Base-by-base conservation (phyloP, 2,888 invertebrate genomes). In the Eupithecia abbreviata region DNA sequence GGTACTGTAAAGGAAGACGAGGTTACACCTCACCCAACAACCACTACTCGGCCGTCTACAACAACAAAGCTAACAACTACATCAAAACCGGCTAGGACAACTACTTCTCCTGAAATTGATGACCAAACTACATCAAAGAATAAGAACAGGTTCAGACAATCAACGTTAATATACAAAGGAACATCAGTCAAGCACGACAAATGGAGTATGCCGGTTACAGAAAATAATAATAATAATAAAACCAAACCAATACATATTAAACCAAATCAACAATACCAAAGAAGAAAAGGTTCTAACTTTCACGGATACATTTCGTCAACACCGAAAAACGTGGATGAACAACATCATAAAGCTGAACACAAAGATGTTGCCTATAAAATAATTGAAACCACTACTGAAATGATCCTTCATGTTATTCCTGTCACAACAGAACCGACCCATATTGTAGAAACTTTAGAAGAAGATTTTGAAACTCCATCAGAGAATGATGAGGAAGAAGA, bases 181-280 rank as follows among this genome's bases (percentile, higher is more conserved):
- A 94, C 94, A 43, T 94, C 95, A n/a, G 89, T 93, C 0, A 95
- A 94, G 76, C 93, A 94, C 76, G 94, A 94, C 79, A 93, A 90
- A 84, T 94, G 94, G 92, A 92, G 86, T 77, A 75, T 79, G 7
- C 82, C 80, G 45, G 66, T 73, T 77, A 70, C 49, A 15, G 82
- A 82, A 2, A 79, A 68, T 41, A 82, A 81, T 74, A 79, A 68
- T 41, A 82, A 81, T 74, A 82, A 81, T 74, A 82, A 75, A 77
- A 76, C 82, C 3, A 71, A 45, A 42, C 7, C 55, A 83, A 83
- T 4, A 87, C 85, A 81, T 83, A 81, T 72, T 82, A 85, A 47
- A 18, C 18, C 12, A 49, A 18, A 47, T 47, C 67, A 68, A 68
- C 67, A 68, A 62, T 42, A 66, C 51, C 80, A 88, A 55, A 88